These are phyloP conservation scores for Eupelmus urozonus DNA, from an alignment of 2,888 invertebrate species.

Conservation along the genomic window DNA sequence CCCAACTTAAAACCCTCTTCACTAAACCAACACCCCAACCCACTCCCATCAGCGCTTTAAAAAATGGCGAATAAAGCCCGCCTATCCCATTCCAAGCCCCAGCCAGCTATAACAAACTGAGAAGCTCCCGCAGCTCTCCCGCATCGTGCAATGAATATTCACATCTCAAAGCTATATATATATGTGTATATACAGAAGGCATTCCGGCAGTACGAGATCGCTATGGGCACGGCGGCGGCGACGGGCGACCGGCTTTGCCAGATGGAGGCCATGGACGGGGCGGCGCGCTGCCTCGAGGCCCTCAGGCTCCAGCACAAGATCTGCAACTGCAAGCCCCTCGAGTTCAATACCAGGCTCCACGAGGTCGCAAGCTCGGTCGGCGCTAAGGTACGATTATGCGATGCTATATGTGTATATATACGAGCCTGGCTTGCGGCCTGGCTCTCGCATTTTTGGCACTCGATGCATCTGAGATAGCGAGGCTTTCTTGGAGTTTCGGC, in stretches of 20 bases:
- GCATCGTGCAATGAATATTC: constrained; percentile 6
- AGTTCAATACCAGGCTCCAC: constrained; percentile 89
- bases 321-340: constrained; percentile 91
- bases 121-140: too few species aligned
- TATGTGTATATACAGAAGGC: constrained; percentile 78
- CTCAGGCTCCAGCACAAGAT: constrained; percentile 88
- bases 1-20: too few species aligned
- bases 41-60: too few species aligned
- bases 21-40: too few species aligned
- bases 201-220: constrained; percentile 90
- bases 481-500: neutral
- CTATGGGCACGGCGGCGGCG: constrained; percentile 89
- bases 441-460: too few species aligned
- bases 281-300: constrained; percentile 88
- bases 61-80: too few species aligned
- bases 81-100: too few species aligned
- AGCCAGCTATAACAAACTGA: too few species aligned
- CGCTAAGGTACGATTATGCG: constrained; percentile 85
- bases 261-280: constrained; percentile 94
- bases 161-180: constrained; percentile 1
- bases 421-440: neutral
- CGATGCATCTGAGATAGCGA: too few species aligned
- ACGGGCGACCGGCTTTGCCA: constrained; percentile 91
- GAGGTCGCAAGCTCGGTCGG: constrained; percentile 92
- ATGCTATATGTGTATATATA: neutral